Percentiles rank a stretch among this genome's conserved stretches.
Conservation (phyloP, 2,113 vertebrate species). For the Oreochromis tanganicae region DNA sequence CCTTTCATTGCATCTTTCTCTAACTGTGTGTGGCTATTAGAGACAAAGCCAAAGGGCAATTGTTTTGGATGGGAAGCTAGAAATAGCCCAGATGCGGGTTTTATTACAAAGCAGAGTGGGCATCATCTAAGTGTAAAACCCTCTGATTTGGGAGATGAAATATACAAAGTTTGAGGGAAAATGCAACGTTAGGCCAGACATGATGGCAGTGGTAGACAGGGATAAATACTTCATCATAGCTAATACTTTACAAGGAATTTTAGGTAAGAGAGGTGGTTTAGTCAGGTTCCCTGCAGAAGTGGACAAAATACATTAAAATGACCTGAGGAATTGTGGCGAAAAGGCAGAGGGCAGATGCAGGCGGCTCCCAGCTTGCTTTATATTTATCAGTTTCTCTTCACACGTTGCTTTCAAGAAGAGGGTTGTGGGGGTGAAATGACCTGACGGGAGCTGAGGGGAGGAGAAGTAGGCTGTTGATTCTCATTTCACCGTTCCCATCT, state of each 20-base stretch:
- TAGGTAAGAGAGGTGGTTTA: background rate
- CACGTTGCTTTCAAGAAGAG: constrained; percentile 29
- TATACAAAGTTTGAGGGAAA: constrained; percentile 24
- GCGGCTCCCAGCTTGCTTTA: constrained; percentile 38
- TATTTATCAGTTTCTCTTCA: constrained; percentile 64
- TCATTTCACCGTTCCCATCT: constrained; percentile 58
- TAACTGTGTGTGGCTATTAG: constrained; percentile 54
- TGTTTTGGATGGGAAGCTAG: constrained; percentile 13
- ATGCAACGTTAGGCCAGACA: background rate
- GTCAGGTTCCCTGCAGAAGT: background rate
- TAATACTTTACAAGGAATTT: background rate
- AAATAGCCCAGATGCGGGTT: constrained; percentile 10
- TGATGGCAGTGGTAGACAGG: background rate
- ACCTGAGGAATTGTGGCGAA: constrained; percentile 7
- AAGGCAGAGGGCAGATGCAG: constrained; percentile 24
- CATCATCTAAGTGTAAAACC: background rate
- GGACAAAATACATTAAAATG: constrained; percentile 45
- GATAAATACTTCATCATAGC: background rate
- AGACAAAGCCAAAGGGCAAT: constrained; percentile 40
- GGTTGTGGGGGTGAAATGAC: constrained; percentile 44
- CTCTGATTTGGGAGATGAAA: constrained; percentile 23
- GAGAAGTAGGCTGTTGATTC: constrained; percentile 63
- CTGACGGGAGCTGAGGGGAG: constrained; percentile 43
- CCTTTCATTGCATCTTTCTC: constrained; percentile 18
- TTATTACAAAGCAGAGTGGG: background rate